Evolutionary conservation across 2,797 vertebrate species (phyloP), one percentile per base, ranked within the genome.

Genomic region (Smutsia temminckii): DNA sequence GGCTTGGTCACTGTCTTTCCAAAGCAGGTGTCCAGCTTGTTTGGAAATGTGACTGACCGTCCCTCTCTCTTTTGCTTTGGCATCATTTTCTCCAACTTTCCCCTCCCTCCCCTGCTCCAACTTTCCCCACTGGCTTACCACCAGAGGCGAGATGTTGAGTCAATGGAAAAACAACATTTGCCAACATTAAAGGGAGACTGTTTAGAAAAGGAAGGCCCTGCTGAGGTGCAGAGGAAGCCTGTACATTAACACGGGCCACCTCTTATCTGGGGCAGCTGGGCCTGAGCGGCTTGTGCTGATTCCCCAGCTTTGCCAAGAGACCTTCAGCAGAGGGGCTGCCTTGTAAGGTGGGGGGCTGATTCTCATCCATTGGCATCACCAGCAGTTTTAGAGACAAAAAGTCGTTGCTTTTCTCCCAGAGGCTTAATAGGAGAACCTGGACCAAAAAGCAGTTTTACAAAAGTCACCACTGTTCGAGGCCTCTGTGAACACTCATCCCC

Each of bases 161-260:
- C 99, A 98, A 99, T 99, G 99, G 99, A 99, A 99, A 99, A 99
- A 99, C 97, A 98, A 3, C 99, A 99, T 98, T 99, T 98, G 98
- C 98, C 98, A 98, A 99, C 99, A 99, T 99, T 99, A 99, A 99
- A 99, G 99, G 98, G 98, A 98, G 98, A 98, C 97, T 99, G 99
- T 99, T 99, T 99, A 98, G 99, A 99, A 99, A 99, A 98, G 99
- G 99, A 99, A 99, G 99, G 99, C 98, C 98, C 98, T 98, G 99
- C 98, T 98, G 99, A 99, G 99, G 99, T 98, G 98, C 98, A 99
- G 98, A 99, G 99, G 99, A 99, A 99, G 99, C 98, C 99, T 99
- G 99, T 98, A 98, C 98, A 98, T 99, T 99, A 99, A 99, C 99
- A 99, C 99, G 98, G 99, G 98, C 99, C 99, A 99, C 99, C 99